A percentile compares a stretch with the other conserved stretches of the same genome.
Evolutionary conservation across 2,113 vertebrate species (phyloP).

Genomic region (Sus scrofa): DNA sequence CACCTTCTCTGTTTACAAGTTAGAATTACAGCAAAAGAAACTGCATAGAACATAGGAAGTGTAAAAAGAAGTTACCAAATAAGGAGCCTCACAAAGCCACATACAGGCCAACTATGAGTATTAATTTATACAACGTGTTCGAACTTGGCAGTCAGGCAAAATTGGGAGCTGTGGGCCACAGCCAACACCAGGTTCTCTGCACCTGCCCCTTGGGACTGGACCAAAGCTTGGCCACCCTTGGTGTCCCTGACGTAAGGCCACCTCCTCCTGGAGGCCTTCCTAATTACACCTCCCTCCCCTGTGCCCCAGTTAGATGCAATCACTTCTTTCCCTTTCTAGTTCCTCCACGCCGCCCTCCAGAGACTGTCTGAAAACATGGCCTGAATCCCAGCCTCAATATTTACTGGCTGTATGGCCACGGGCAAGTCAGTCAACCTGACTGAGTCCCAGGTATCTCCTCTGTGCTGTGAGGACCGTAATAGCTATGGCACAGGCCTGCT

Average conservation of each 20-base stretch:
- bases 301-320: background rate
- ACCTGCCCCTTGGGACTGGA: background rate
- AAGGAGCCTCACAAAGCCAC: too few species aligned
- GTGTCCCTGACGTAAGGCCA: background rate
- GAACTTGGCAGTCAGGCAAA: too few species aligned
- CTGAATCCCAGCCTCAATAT: background rate
- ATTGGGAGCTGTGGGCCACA: accelerated
- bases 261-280: background rate
- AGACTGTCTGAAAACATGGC: background rate
- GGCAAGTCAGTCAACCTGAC: background rate
- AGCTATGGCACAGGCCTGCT: background rate
- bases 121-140: background rate
- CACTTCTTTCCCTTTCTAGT: background rate
- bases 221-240: background rate
- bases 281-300: background rate
- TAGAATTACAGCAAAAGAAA: background rate
- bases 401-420: background rate
- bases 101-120: background rate
- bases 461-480: background rate
- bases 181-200: background rate
- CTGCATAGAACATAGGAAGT: background rate
- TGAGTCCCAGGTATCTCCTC: background rate
- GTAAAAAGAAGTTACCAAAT: background rate
- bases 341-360: background rate
- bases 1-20: background rate